These are phyloP conservation scores for Melangyna quadrimaculata DNA, from an alignment of 2,888 invertebrate species.

Conservation along the genomic window DNA sequence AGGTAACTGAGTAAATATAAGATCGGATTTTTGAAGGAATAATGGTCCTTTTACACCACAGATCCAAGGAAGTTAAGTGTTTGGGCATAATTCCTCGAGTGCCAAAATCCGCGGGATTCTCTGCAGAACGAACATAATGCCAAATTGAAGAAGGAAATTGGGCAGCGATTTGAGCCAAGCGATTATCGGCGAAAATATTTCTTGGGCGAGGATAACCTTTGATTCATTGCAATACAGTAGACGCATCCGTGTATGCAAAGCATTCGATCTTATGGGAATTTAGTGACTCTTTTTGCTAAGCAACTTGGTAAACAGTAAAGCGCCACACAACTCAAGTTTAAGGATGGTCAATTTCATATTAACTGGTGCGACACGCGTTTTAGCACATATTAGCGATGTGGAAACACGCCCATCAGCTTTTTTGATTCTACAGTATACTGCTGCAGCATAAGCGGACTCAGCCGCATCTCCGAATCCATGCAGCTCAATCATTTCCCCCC, in stretches of 20 bases:
- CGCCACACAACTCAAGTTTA: conserved; percentile 27
- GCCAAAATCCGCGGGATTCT: conserved; percentile 59
- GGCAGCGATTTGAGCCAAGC: conserved; percentile 14
- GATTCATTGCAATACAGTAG: conserved; percentile 38
- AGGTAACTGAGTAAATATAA: no score
- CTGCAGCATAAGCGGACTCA: conserved; percentile 19
- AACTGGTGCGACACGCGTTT: neutral
- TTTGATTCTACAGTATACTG: neutral
- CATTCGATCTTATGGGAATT: neutral
- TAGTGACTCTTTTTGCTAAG: conserved; percentile 18
- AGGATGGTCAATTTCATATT: conserved; percentile 14
- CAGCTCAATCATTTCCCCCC: neutral
- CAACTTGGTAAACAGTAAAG: conserved; percentile 12
- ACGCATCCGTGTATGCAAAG: conserved; percentile 31
- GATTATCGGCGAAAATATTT: conserved; percentile 43
- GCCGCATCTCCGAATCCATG: neutral
- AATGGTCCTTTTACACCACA: no score
- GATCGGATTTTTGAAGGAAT: no score
- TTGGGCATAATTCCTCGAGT: conserved; percentile 12
- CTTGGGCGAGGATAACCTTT: conserved; percentile 33
- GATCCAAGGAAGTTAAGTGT: no score
- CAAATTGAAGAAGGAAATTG: conserved; percentile 28
- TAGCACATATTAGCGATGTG: no score
- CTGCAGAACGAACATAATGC: conserved; percentile 35
- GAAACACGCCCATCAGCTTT: no score